Base-by-base conservation (phyloP, 2,113 vertebrate genomes). In the Papio anubis region DNA sequence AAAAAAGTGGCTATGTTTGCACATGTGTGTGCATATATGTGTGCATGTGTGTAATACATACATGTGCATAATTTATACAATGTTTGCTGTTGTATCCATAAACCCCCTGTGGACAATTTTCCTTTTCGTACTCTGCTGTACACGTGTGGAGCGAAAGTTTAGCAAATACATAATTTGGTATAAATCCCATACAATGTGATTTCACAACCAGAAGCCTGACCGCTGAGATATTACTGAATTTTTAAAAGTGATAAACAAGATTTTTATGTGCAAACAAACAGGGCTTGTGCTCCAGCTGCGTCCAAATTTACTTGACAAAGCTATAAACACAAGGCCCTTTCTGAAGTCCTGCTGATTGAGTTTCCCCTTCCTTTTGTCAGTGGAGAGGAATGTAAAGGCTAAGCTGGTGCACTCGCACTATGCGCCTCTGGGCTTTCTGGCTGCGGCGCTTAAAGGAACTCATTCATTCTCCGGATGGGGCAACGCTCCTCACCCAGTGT, bases 191-290 rank as follows among this genome's bases (percentile, higher is more conserved):
- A 88, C 14, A 85, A 70, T n/a, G 85, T 40, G 95, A 97, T 96
- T 97, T 97, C 72, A 82, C 94, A 96, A 90, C 90, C 81, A 64
- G 79, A 50, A 40, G 66, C 80, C 86, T 43, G 27, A 93, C 43
- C 5, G 9, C 84, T 32, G 59, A 84, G 89, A 55, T 92, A 95
- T 68, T 75, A 86, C 79, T 97, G 86, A 75, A 94, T 91, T 94
- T 93, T 90, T 97, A 87, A 90, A 96, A 95, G 93, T 64, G 95
- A 98, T 90, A 95, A 97, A 98, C 93, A 97, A 88, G 94, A 92
- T 93, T 93, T 84, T 87, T 32, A 94, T 89, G 97, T 91, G 88
- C 78, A 94, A 96, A 97, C 97, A 97, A 96, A 96, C 30, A 21
- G 90, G 97, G 94, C 89, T 94, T 93, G 95, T 87, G 93, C 88